Conservation (phyloP, 2,888 invertebrate species). For the Ennomos fuscantarius region DNA sequence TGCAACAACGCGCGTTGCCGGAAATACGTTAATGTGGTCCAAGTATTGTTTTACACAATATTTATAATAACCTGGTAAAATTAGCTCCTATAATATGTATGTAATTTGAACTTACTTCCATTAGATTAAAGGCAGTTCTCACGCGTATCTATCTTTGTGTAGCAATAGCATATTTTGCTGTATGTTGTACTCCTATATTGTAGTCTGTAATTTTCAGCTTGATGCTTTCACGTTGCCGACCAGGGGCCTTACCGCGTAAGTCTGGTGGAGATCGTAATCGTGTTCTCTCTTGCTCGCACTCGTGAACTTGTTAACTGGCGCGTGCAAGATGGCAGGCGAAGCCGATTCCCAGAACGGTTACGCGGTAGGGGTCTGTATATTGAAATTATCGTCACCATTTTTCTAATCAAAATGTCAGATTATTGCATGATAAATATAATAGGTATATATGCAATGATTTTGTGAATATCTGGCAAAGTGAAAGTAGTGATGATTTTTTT, state of each 20-base stretch:
- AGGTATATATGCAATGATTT: too few relatives aligned
- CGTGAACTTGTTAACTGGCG: too few relatives aligned
- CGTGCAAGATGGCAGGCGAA: too few relatives aligned
- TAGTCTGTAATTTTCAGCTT: slow-evolving; percentile 19
- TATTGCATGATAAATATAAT: too few relatives aligned
- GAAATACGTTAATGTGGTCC: slow-evolving; percentile 27
- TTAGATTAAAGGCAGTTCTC: slow-evolving; percentile 17
- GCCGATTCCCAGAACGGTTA: too few relatives aligned
- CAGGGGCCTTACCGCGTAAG: too few relatives aligned
- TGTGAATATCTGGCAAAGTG: neutral
- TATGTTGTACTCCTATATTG: slow-evolving; percentile 20
- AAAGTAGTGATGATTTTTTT: slow-evolving; percentile 8
- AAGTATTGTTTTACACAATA: slow-evolving; percentile 28
- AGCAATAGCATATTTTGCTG: slow-evolving; percentile 17
- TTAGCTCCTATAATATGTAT: neutral
- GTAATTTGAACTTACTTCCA: slow-evolving; percentile 16
- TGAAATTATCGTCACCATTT: too few relatives aligned
- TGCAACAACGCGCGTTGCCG: slow-evolving; percentile 32
- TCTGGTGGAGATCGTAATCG: too few relatives aligned
- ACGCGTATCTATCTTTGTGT: slow-evolving; percentile 5
- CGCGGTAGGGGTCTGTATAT: too few relatives aligned
- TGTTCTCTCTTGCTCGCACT: too few relatives aligned
- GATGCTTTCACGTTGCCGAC: slow-evolving; percentile 11
- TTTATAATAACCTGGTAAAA: slow-evolving; percentile 16
- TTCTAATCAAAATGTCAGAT: too few relatives aligned